These are phyloP conservation scores for Pediacus dermestoides DNA, from an alignment of 2,888 invertebrate genomes.

Conservation along the genomic window DNA sequence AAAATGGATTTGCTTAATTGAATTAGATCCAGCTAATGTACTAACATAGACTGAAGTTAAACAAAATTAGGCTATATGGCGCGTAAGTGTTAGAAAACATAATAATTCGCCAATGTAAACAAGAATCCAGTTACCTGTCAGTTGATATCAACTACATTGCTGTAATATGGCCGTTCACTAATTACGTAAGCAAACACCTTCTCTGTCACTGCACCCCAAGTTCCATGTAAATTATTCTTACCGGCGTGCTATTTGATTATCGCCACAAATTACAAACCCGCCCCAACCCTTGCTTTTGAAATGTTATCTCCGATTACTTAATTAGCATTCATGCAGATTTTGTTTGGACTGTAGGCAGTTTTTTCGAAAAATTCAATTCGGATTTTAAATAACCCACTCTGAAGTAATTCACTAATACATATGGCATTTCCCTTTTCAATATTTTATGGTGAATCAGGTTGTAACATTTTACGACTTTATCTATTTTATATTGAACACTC, in stretches of 20 bases:
- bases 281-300: too few relatives aligned
- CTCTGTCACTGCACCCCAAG: too few relatives aligned
- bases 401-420: constrained; percentile 22
- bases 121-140: constrained; percentile 10
- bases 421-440: constrained; percentile 24
- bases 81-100: too few relatives aligned
- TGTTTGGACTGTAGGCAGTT: too few relatives aligned
- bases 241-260: too few relatives aligned
- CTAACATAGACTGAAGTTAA: constrained; percentile 8
- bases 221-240: too few relatives aligned
- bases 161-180: constrained; percentile 8
- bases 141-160: constrained; percentile 8
- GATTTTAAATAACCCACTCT: too few relatives aligned
- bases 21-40: constrained; percentile 9
- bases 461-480: constrained; percentile 34
- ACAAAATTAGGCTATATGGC: constrained; percentile 12
- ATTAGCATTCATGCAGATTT: too few relatives aligned
- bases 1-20: constrained; percentile 5
- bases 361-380: too few relatives aligned
- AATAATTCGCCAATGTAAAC: constrained; percentile 11
- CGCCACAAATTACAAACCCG: too few relatives aligned
- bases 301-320: too few relatives aligned
- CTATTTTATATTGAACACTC: constrained; percentile 35
- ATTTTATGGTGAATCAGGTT: constrained; percentile 27
- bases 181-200: constrained; percentile 9